Conservation (phyloP, 2,113 vertebrate species). For the Pseudorectes ferrugineus region DNA sequence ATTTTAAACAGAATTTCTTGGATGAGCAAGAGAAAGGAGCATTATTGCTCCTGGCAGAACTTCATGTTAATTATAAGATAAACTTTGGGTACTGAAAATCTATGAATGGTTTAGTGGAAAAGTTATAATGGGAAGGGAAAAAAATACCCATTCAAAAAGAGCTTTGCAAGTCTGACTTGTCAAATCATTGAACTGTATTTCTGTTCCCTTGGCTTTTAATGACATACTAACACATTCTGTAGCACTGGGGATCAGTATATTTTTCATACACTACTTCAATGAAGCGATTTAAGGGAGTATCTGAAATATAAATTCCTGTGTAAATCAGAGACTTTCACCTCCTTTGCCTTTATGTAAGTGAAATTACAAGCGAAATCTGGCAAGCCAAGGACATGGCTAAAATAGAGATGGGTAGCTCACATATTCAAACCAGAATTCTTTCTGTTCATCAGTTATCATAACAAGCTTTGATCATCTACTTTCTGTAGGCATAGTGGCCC, state of each 20-base stretch:
- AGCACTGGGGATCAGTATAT: neutral
- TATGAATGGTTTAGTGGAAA: neutral
- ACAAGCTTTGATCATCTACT: neutral
- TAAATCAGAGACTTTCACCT: neutral
- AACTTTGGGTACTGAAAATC: neutral
- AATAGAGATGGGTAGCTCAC: neutral
- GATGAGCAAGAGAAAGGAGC: neutral
- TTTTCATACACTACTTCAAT: neutral
- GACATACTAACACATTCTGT: neutral
- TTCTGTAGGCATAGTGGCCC: neutral
- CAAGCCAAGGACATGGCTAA: neutral
- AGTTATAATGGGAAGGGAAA: neutral
- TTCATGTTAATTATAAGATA: neutral
- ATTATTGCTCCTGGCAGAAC: neutral
- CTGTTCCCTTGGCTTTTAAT: neutral
- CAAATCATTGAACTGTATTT: neutral
- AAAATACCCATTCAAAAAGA: neutral
- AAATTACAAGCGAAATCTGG: neutral
- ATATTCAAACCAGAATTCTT: neutral
- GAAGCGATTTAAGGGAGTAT: neutral
- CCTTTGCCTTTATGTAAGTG: neutral
- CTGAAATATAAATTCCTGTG: neutral
- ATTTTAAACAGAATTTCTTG: slow-evolving; percentile 7
- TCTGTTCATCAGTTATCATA: neutral
- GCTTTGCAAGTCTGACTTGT: neutral